Conservation (phyloP, 2,888 invertebrate genomes). For the Philaethria dido region DNA sequence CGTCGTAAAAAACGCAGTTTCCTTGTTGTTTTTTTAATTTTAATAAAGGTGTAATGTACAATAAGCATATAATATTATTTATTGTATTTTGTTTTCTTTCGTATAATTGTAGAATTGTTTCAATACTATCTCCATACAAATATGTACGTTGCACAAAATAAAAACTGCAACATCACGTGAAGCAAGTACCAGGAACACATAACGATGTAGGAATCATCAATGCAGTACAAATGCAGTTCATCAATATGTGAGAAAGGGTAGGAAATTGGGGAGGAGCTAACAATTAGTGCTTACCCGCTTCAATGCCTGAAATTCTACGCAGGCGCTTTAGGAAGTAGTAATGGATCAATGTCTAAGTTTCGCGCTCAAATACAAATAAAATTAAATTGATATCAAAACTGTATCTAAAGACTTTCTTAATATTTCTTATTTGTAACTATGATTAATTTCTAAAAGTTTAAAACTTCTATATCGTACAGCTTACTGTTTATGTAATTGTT, state of each 20-base stretch:
- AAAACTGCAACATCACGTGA: constrained; percentile 14
- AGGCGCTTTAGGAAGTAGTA: constrained; percentile 6
- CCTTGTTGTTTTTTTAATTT: not conserved
- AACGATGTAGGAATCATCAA: constrained; percentile 8
- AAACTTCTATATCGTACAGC: too few species aligned
- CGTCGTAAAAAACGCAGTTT: not conserved
- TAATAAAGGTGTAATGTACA: not conserved
- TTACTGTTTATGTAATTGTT: too few species aligned
- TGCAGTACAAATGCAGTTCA: constrained; percentile 10
- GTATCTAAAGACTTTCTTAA: too few species aligned
- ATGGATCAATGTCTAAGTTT: constrained; percentile 11
- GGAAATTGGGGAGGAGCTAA: constrained; percentile 20
- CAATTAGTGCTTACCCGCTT: constrained; percentile 24
- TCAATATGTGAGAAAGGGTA: constrained; percentile 13
- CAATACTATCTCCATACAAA: not conserved
- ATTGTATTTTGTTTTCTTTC: not conserved
- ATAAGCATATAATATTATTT: not conserved
- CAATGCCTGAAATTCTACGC: constrained; percentile 19
- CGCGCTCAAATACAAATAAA: constrained; percentile 1
- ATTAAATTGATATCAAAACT: too few species aligned
- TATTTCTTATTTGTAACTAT: too few species aligned
- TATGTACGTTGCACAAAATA: not conserved
- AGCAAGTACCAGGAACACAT: constrained; percentile 12
- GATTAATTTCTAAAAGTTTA: too few species aligned
- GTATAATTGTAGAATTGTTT: not conserved